These are phyloP conservation scores for Nomada goodeniana DNA, from an alignment of 2,888 invertebrate species.

Conservation along the genomic window DNA sequence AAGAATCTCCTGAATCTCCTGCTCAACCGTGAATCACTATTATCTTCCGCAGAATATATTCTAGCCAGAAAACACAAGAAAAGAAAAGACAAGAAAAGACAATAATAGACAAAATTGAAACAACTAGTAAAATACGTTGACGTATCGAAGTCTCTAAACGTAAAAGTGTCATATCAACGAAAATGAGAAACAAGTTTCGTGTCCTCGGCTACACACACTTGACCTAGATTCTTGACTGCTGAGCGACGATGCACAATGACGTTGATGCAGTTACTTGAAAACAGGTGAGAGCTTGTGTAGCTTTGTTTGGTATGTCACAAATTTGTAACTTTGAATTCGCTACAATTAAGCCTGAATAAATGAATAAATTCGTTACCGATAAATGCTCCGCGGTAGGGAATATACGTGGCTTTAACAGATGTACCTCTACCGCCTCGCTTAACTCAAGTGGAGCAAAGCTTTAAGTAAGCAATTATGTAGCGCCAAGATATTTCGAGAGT, in stretches of 20 bases:
- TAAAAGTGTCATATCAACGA: conserved; percentile 1
- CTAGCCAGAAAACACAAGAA: no score
- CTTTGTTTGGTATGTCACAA: not conserved
- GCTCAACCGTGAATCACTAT: not conserved
- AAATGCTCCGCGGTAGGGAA: not conserved
- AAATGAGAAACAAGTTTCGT: conserved; percentile 71
- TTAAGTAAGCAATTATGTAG: not conserved
- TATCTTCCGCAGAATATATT: not conserved
- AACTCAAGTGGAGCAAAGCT: not conserved
- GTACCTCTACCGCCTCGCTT: no score
- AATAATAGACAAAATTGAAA: not conserved
- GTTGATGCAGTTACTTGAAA: conserved; percentile 59
- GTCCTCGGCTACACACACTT: conserved; percentile 73
- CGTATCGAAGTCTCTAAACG: conserved; percentile 3
- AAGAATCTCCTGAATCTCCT: conserved; percentile 69
- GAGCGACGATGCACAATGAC: conserved; percentile 54
- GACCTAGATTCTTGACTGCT: conserved; percentile 74
- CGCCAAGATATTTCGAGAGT: not conserved
- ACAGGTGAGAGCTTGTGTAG: conserved; percentile 9
- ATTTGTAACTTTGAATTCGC: not conserved
- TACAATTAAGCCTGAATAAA: not conserved
- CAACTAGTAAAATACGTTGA: not conserved
- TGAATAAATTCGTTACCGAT: not conserved
- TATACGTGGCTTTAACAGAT: not conserved
- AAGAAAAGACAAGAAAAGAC: not conserved